Conservation (phyloP, 2,113 vertebrate species). For the Gallinago jamesoni region DNA sequence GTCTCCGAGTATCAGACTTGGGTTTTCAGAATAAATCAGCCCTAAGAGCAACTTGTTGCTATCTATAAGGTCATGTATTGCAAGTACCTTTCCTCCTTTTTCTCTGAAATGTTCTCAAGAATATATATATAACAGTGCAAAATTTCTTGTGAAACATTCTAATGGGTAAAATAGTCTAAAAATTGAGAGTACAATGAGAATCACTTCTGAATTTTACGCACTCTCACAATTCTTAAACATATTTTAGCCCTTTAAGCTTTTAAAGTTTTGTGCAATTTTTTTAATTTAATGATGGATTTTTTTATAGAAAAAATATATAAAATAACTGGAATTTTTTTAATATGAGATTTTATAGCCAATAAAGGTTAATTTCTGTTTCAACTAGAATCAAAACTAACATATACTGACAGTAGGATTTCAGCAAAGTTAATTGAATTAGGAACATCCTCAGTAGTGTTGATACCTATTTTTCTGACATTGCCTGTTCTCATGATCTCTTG, state of each 20-base stretch:
- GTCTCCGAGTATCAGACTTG: rapidly evolving
- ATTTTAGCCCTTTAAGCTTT: neutral
- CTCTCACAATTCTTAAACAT: neutral
- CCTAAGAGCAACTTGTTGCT: neutral
- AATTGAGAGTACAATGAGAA: neutral
- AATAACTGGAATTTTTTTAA: neutral
- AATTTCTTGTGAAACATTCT: neutral
- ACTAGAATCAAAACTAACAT: neutral
- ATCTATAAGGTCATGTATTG: neutral
- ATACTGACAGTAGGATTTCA: neutral
- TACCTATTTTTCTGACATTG: neutral
- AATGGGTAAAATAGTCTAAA: neutral
- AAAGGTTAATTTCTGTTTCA: neutral
- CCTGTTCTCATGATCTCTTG: neutral
- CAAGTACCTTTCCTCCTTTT: neutral
- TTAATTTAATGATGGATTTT: neutral
- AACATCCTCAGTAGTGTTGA: neutral
- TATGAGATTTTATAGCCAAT: neutral
- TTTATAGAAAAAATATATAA: neutral
- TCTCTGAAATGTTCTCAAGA: neutral
- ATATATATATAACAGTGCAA: neutral
- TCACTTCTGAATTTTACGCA: neutral
- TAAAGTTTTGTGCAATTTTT: neutral
- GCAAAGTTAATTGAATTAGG: neutral
- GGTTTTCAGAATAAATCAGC: neutral